These are phyloP conservation scores for Seladonia tumulorum DNA, from an alignment of 2,888 invertebrate genomes.

Conservation along the genomic window DNA sequence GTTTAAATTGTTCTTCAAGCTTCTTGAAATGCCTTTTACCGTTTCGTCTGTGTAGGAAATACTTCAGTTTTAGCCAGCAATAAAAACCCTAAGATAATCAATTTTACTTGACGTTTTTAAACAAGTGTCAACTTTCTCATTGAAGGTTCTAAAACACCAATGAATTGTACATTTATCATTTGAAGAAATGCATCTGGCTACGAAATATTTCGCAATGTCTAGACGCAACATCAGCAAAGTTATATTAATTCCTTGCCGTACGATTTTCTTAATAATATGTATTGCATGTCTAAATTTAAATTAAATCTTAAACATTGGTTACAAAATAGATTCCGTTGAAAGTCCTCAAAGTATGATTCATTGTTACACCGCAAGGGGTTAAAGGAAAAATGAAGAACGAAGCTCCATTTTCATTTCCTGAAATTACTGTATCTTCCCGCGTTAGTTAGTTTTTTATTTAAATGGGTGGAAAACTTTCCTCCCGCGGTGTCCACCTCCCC, in stretches of 20 bases:
- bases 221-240: too few relatives aligned
- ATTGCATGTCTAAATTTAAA: too few relatives aligned
- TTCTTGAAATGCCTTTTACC: background rate
- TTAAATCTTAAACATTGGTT: too few relatives aligned
- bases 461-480: background rate
- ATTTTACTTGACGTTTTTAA: background rate
- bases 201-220: background rate
- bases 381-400: background rate
- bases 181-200: too few relatives aligned
- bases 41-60: background rate
- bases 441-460: background rate
- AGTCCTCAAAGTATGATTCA: background rate
- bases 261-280: too few relatives aligned
- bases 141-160: background rate
- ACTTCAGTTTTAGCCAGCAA: background rate
- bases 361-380: background rate
- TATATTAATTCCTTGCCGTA: too few relatives aligned
- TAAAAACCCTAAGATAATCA: background rate
- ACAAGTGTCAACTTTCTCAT: background rate
- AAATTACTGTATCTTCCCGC: background rate
- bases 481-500: background rate
- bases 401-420: background rate
- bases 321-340: too few relatives aligned
- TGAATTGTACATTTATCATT: background rate
- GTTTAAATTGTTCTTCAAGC: background rate